Percentiles rank a stretch among this genome's conserved stretches.
Conservation (phyloP, 2,797 vertebrate genomes). For the Pseudopleuronectes americanus region DNA sequence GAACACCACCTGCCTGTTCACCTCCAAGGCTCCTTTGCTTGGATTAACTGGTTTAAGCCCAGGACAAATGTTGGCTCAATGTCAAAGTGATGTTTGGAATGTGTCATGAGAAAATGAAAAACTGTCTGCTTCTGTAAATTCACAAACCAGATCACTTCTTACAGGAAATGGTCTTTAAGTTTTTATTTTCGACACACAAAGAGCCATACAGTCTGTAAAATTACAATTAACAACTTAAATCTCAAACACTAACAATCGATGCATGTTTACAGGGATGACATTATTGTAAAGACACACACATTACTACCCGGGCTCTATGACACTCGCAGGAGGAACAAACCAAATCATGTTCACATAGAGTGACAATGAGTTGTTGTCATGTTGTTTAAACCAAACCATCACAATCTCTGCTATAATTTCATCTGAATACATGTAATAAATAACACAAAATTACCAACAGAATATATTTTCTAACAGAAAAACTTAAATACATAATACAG, state of each 20-base stretch:
- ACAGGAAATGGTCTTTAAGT: no score
- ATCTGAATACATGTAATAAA: not conserved
- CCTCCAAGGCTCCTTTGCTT: slow-evolving; percentile 47
- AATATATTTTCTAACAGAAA: not conserved
- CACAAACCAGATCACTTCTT: not conserved
- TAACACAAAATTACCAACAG: not conserved
- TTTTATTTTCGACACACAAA: not conserved
- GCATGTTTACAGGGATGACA: no score
- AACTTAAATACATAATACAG: not conserved
- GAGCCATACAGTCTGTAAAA: not conserved
- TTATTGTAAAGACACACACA: not conserved
- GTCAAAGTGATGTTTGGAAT: not conserved
- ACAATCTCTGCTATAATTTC: not conserved
- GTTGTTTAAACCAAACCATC: not conserved
- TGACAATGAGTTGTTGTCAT: not conserved
- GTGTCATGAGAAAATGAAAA: not conserved
- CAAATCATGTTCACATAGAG: no score
- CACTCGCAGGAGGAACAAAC: no score
- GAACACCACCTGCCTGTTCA: slow-evolving; percentile 50
- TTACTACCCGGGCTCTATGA: not conserved
- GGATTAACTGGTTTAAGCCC: slow-evolving; percentile 42
- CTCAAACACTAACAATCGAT: not conserved
- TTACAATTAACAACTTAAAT: not conserved
- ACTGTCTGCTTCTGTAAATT: not conserved
- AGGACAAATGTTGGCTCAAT: slow-evolving; percentile 27